Base-by-base conservation (phyloP, 2,113 vertebrate genomes). In the Eulemur rufifrons region DNA sequence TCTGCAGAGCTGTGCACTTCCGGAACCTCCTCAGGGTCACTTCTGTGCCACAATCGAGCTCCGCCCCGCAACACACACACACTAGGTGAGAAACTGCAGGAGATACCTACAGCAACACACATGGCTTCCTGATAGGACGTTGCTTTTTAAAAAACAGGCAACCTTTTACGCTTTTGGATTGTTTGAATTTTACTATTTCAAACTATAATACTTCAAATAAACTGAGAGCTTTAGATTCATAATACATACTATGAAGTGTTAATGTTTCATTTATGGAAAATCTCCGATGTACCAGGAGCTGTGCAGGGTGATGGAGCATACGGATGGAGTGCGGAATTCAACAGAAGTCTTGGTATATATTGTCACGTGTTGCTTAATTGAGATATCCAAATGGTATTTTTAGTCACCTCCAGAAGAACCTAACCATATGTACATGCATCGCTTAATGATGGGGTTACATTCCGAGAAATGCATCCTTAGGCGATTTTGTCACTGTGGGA, bases 331-430 rank as follows among this genome's bases (percentile, higher is more conserved):
- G 34, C 8, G 32, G 77, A 94, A 37, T 77, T 84, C 42, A 69
- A 82, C 18, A 69, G 39, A 64, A 64, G 37, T 34, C n/a, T 86
- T 56, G 52, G 29, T 32, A 23, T 52, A 0, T 73, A 1, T 85
- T 77, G 27, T 47, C 61, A 39, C 3, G 8, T 25, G 8, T 37
- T 93, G 29, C 15, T 77, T 81, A 80, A 83, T 0, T 45, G 50
- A 71, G 10, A 87, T 63, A 94, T 92, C 23, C 39, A 88, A 92
- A 52, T 78, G 17, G 3, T 29, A 74, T 84, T 95, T 91, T 64
- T n/a, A 87, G 47, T 64, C 14, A 76, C 61, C 11, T 85, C 29
- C 37, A 56, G 5, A 66, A 63, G 15, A 74, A 32, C 59, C 17
- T 59, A 69, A 52, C 50, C 69, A 29, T 29, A 17, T 27, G 3